These are phyloP conservation scores for Platerodrilus igneus DNA, from an alignment of 2,888 invertebrate genomes.

Conservation along the genomic window DNA sequence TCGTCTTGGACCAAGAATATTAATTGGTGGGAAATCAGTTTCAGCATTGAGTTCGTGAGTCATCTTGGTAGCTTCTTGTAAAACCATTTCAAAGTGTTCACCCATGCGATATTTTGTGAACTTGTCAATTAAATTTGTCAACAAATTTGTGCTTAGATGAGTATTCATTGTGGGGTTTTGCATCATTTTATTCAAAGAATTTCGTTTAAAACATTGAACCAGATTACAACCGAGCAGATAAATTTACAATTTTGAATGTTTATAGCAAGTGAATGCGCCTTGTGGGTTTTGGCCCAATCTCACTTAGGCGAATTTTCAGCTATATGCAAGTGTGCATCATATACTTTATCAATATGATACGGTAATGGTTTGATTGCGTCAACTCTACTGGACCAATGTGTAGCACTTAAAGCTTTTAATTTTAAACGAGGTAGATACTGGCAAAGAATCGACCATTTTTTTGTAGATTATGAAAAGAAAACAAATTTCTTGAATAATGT, in stretches of 20 bases:
- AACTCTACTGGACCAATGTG: slow-evolving; percentile 16
- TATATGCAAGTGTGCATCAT: slow-evolving; percentile 23
- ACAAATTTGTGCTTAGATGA: slow-evolving; percentile 25
- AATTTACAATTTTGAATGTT: slow-evolving; percentile 18
- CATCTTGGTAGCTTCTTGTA: slow-evolving; percentile 24
- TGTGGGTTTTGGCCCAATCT: slow-evolving; percentile 18
- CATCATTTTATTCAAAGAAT: slow-evolving; percentile 26
- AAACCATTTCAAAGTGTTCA: slow-evolving; percentile 25
- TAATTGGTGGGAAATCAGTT: slow-evolving; percentile 25
- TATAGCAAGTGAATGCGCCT: slow-evolving; percentile 21
- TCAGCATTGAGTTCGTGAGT: slow-evolving; percentile 21
- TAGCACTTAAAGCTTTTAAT: slow-evolving; percentile 24
- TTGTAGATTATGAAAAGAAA: slow-evolving; percentile 30
- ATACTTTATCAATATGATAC: slow-evolving; percentile 20
- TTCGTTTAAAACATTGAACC: slow-evolving; percentile 21
- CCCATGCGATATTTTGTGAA: slow-evolving; percentile 22
- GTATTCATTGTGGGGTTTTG: slow-evolving; percentile 27
- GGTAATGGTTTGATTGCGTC: slow-evolving; percentile 16
- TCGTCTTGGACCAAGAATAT: too few species aligned
- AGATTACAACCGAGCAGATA: too few species aligned
- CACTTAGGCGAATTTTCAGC: too few species aligned
- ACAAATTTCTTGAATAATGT: slow-evolving; percentile 24
- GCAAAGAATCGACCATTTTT: slow-evolving; percentile 20
- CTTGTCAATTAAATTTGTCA: too few species aligned
- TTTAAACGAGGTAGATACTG: slow-evolving; percentile 24